phyloP scores from a whole-genome alignment of 1,140 invertebrate species.

The Hycleus phaleratus region DNA sequence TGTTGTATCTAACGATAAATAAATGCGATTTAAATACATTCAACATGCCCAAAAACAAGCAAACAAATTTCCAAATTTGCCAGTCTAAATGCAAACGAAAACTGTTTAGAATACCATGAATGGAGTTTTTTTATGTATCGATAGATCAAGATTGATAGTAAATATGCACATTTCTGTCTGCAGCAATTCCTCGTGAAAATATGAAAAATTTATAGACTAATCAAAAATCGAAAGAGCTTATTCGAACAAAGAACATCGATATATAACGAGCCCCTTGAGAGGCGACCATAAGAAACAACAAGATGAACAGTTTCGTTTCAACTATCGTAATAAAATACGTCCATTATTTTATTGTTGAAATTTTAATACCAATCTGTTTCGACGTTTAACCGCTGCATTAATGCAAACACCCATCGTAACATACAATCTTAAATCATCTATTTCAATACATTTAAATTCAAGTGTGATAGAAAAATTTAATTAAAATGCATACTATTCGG shows the following conservation, averaged over 20 bases:
- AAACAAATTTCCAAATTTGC: not conserved
- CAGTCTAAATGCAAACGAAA: not conserved
- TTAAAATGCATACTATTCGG: no score
- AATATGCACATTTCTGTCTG: not conserved
- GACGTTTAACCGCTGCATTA: no score
- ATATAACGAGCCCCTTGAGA: slow-evolving; percentile 16
- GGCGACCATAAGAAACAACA: slow-evolving; percentile 17
- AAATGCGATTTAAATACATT: not conserved
- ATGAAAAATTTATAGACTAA: slow-evolving; percentile 21
- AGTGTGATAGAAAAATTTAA: no score
- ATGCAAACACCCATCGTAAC: no score
- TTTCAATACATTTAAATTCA: no score
- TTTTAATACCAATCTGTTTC: slow-evolving; percentile 18
- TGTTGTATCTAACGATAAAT: no score
- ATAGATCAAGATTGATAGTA: not conserved
- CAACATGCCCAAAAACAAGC: not conserved
- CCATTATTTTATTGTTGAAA: slow-evolving; percentile 20
- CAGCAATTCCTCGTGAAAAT: slow-evolving; percentile 14
- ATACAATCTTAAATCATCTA: no score
- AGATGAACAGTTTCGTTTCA: slow-evolving; percentile 10
- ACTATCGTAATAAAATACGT: slow-evolving; percentile 18
- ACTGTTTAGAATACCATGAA: not conserved
- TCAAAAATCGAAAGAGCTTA: slow-evolving; percentile 18
- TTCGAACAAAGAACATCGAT: slow-evolving; percentile 14
- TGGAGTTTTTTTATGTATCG: not conserved